Evolutionary conservation across 1,140 invertebrate genomes (phyloP).

Genomic region (Whitmania pigra): DNA sequence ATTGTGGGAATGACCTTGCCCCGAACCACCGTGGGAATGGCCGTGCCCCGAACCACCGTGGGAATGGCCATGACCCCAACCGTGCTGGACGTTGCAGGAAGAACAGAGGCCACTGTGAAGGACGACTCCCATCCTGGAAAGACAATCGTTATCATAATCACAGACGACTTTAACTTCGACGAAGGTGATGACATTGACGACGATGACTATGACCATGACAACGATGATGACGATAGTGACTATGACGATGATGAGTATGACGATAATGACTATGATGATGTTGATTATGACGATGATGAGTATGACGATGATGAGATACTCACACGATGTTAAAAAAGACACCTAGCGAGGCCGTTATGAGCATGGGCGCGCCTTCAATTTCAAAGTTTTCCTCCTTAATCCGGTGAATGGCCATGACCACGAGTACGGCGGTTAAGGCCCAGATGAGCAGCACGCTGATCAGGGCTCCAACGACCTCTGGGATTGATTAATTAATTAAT

Average conservation of each 20-base stretch:
- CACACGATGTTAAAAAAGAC: slow-evolving; percentile 26
- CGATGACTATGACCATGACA: slow-evolving; percentile 14
- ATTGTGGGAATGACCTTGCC: slow-evolving; percentile 5
- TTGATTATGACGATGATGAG: slow-evolving; percentile 8
- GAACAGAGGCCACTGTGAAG: slow-evolving; percentile 21
- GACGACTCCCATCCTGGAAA: slow-evolving; percentile 25
- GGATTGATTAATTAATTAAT: too few species aligned
- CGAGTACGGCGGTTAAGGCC: slow-evolving; percentile 22
- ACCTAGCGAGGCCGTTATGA: slow-evolving; percentile 23
- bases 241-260: slow-evolving; percentile 20
- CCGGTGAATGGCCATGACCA: slow-evolving; percentile 20
- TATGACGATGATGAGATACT: neutral
- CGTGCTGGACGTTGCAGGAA: slow-evolving; percentile 15
- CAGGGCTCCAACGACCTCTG: slow-evolving; percentile 25
- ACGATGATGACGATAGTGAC: slow-evolving; percentile 20
- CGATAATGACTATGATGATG: slow-evolving; percentile 7
- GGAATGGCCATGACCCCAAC: slow-evolving; percentile 24
- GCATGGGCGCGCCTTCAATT: slow-evolving; percentile 21
- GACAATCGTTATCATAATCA: neutral
- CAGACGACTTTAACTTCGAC: too few species aligned
- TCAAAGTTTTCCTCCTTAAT: slow-evolving; percentile 23
- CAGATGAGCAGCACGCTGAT: slow-evolving; percentile 25
- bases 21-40: slow-evolving; percentile 8
- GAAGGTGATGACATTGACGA: slow-evolving; percentile 23
- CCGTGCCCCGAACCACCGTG: slow-evolving; percentile 21